Conservation (phyloP, 2,113 vertebrate genomes). For the Copsychus sechellarum region DNA sequence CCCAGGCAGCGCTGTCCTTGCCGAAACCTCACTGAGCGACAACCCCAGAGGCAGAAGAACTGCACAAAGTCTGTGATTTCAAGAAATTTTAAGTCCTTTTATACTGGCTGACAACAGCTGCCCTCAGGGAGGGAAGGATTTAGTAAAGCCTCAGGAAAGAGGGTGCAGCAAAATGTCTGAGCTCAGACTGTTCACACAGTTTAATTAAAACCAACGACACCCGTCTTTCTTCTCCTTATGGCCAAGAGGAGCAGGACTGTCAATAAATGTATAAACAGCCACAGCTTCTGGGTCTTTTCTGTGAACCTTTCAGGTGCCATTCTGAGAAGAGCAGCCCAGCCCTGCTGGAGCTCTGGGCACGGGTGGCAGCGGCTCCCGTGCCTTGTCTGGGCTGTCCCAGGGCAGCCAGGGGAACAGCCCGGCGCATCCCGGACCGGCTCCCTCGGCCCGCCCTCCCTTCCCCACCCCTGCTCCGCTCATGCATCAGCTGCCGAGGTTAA, state of each 20-base stretch:
- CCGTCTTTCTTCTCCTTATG: neutral
- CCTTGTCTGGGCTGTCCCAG: neutral
- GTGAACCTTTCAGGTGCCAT: neutral
- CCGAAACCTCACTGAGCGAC: neutral
- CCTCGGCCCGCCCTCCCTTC: neutral
- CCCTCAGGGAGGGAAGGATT: neutral
- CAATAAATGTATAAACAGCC: neutral
- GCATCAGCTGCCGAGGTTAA: neutral
- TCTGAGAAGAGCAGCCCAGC: neutral
- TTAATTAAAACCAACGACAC: neutral
- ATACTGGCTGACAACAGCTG: neutral
- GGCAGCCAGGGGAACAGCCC: neutral
- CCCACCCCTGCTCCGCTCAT: fast-evolving
- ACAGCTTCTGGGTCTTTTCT: neutral
- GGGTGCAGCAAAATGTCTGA: neutral
- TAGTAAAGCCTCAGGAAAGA: neutral
- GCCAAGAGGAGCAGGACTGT: neutral
- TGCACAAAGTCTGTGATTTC: neutral
- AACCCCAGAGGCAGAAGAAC: neutral
- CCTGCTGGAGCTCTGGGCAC: neutral
- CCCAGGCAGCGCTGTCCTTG: neutral
- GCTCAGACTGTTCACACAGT: neutral
- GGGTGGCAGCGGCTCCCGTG: fast-evolving
- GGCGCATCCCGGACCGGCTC: neutral
- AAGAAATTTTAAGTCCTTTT: neutral